Percentiles rank a stretch among this genome's conserved stretches.
These are phyloP conservation scores for Holothuria leucospilota DNA, from an alignment of 53 echinoderm and acorn worm genomes.

Conservation along the genomic window DNA sequence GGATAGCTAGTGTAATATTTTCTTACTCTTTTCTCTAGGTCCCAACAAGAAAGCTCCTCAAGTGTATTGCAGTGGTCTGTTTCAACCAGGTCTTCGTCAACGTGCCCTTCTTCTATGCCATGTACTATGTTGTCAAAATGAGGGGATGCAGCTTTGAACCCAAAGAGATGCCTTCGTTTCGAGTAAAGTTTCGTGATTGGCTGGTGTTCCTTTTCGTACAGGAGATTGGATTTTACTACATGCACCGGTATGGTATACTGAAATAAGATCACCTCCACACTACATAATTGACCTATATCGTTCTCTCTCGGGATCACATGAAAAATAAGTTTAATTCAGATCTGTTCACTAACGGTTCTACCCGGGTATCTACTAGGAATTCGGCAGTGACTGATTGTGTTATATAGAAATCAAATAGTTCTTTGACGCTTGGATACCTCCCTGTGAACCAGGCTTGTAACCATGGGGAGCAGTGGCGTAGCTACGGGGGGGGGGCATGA, in stretches of 20 bases:
- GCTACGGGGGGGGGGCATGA: too few species aligned
- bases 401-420: too few species aligned
- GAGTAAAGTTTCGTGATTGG: constrained; percentile 54
- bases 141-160: constrained; percentile 41
- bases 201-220: constrained; percentile 59
- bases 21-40: neutral
- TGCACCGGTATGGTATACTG: constrained; percentile 55
- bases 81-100: constrained; percentile 55
- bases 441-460: too few species aligned
- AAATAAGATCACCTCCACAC: too few species aligned
- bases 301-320: too few species aligned
- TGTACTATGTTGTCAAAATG: constrained; percentile 45
- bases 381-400: too few species aligned
- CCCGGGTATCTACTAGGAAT: too few species aligned
- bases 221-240: constrained; percentile 74
- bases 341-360: too few species aligned
- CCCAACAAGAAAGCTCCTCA: neutral
- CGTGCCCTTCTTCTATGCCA: constrained; percentile 13
- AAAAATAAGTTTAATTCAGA: too few species aligned
- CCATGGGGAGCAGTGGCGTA: too few species aligned
- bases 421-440: too few species aligned
- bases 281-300: too few species aligned
- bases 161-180: constrained; percentile 60
- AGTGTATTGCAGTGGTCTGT: constrained; percentile 1
- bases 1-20: neutral